phyloP scores from a whole-genome alignment of 2,888 invertebrate species.

The Calameuta filiformis region DNA sequence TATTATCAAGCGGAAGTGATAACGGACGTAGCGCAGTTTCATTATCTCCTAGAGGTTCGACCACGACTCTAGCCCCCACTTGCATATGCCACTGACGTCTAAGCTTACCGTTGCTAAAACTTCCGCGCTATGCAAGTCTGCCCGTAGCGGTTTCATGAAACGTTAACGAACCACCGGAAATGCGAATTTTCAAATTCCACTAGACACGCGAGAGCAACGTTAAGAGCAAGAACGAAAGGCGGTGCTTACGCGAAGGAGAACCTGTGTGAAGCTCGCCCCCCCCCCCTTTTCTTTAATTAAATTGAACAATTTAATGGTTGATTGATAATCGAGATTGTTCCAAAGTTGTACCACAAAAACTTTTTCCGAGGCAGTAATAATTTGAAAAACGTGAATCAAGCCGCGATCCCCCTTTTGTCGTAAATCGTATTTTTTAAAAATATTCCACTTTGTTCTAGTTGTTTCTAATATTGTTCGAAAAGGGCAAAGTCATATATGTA shows the following conservation, averaged over 20 bases:
- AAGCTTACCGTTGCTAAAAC: neutral
- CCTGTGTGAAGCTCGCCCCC: too few relatives aligned
- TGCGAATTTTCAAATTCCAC: neutral
- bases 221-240: neutral
- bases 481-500: too few relatives aligned
- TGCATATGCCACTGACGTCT: neutral
- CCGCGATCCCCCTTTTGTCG: too few relatives aligned
- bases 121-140: neutral
- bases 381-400: too few relatives aligned
- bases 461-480: too few relatives aligned
- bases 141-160: neutral
- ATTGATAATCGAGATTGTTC: too few relatives aligned
- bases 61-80: neutral
- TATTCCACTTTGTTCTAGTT: too few relatives aligned
- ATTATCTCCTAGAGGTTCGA: neutral
- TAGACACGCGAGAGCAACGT: neutral
- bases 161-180: neutral
- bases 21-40: neutral
- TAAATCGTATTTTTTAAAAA: too few relatives aligned
- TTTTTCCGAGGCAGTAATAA: too few relatives aligned
- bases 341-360: too few relatives aligned
- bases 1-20: neutral
- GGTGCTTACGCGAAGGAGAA: neutral
- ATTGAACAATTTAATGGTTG: too few relatives aligned
- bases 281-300: too few relatives aligned